Conservation (phyloP, 2,797 vertebrate species). For the Microhierax caerulescens region DNA sequence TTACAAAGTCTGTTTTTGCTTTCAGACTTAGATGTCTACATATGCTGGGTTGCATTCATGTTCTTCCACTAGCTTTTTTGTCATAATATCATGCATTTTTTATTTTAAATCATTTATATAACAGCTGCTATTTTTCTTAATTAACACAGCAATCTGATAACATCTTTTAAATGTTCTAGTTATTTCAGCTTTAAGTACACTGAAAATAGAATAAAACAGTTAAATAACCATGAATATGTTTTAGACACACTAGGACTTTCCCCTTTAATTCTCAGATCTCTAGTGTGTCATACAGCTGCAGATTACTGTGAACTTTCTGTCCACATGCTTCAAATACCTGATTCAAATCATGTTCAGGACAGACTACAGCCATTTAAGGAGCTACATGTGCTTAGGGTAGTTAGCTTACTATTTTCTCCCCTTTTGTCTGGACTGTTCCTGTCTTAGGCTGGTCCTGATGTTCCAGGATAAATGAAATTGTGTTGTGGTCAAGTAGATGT, state of each 20-base stretch:
- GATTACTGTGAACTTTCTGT: neutral
- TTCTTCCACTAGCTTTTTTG: neutral
- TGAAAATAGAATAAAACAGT: neutral
- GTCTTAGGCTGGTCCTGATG: neutral
- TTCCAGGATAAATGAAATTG: conserved; percentile 12
- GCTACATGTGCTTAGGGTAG: neutral
- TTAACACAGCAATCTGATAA: neutral
- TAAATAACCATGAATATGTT: neutral
- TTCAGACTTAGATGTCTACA: neutral
- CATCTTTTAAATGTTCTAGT: neutral
- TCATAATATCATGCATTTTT: neutral
- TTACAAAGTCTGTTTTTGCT: neutral
- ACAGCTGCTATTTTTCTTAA: neutral
- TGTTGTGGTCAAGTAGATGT: neutral
- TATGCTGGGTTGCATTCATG: neutral
- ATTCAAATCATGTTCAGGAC: neutral
- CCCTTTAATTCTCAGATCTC: neutral
- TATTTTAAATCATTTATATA: neutral
- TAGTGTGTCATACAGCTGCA: neutral
- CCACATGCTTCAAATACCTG: neutral
- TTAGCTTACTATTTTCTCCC: neutral
- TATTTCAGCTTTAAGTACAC: neutral
- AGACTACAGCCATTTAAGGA: neutral
- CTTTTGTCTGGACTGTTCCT: neutral
- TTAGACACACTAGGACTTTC: neutral